A percentile compares a stretch with the other conserved stretches of the same genome.
Conservation (phyloP, 2,888 invertebrate genomes). For the Linyphia triangularis region DNA sequence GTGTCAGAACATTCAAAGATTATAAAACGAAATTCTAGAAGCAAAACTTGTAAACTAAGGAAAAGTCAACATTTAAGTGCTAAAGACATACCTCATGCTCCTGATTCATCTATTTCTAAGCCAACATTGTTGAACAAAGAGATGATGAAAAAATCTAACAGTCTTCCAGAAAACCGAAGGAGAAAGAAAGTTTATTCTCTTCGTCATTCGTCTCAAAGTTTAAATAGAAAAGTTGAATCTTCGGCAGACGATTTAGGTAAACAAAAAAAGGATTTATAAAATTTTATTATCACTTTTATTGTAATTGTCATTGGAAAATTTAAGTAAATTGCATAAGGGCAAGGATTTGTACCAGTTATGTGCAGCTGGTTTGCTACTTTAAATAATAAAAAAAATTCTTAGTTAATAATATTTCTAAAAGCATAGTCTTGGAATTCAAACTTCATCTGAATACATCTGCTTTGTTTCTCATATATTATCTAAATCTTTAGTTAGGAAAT, state of each 20-base stretch:
- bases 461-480: too few relatives aligned
- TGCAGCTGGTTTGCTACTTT: too few relatives aligned
- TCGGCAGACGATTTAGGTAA: constrained; percentile 35
- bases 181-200: constrained; percentile 57
- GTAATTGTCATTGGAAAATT: not conserved
- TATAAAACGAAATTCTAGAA: constrained; percentile 20
- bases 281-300: not conserved
- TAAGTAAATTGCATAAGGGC: too few relatives aligned
- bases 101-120: not conserved
- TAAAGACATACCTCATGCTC: not conserved
- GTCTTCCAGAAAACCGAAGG: constrained; percentile 41
- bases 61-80: not conserved
- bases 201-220: constrained; percentile 47
- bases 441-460: too few relatives aligned
- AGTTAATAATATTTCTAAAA: too few relatives aligned
- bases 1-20: constrained; percentile 28
- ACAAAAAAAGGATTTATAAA: not conserved
- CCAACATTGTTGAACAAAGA: not conserved
- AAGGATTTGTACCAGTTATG: too few relatives aligned
- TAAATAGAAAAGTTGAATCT: constrained; percentile 24
- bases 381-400: too few relatives aligned
- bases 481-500: too few relatives aligned
- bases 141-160: constrained; percentile 13
- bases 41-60: constrained; percentile 32
- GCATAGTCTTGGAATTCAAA: too few relatives aligned